Percentiles rank a stretch among this genome's conserved stretches.
phyloP scores from a whole-genome alignment of 2,113 vertebrate genomes.

The Papio anubis region DNA sequence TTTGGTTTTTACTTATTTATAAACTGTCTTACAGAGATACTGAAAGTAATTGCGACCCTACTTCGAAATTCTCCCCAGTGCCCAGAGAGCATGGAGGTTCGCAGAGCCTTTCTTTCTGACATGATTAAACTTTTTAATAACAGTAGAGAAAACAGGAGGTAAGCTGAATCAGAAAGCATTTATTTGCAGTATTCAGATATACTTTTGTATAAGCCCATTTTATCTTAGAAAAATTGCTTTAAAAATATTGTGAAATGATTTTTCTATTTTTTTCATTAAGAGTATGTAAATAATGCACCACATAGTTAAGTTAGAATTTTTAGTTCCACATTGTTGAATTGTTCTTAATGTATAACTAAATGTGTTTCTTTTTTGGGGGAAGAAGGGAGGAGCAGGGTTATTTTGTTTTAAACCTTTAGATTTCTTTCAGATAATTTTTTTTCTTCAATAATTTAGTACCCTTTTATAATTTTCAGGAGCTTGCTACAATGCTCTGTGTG shows the following conservation, averaged over 20 bases:
- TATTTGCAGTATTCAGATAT: neutral
- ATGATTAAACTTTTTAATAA: constrained; percentile 99
- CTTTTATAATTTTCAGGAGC: constrained; percentile 87
- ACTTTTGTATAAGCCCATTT: constrained; percentile 15
- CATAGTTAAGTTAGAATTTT: constrained; percentile 36
- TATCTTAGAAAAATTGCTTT: constrained; percentile 29
- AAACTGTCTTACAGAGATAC: constrained; percentile 90
- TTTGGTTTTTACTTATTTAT: constrained; percentile 68
- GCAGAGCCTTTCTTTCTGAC: constrained; percentile 95
- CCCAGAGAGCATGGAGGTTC: constrained; percentile 94
- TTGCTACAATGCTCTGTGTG: constrained; percentile 98
- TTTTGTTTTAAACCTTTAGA: neutral
- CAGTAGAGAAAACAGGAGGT: constrained; percentile 98
- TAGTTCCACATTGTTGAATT: neutral
- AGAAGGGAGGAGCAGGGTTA: neutral
- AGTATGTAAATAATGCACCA: neutral
- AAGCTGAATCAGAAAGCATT: constrained; percentile 59
- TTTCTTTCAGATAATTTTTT: neutral
- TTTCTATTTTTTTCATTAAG: neutral
- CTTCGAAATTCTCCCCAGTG: constrained; percentile 91
- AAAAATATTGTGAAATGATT: constrained; percentile 14
- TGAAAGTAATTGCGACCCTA: constrained; percentile 95
- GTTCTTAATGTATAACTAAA: constrained; percentile 7
- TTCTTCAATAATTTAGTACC: neutral
- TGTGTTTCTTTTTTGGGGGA: neutral